These are phyloP conservation scores for Drosophila kanapiae DNA, from an alignment of 1,140 invertebrate genomes.

Conservation along the genomic window DNA sequence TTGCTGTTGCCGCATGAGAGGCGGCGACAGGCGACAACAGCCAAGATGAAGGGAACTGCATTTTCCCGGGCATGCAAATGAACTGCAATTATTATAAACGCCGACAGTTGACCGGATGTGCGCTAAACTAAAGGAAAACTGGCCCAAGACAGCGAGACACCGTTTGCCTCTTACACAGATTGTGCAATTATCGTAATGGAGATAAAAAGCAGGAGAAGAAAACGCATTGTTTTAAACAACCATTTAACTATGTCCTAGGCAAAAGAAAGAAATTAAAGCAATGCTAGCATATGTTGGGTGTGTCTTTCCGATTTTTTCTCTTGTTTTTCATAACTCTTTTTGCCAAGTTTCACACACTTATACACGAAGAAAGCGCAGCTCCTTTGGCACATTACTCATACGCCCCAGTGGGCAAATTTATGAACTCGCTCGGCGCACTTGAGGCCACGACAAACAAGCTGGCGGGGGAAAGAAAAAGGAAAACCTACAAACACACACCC, in stretches of 20 bases:
- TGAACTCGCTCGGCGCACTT: conserved; percentile 75
- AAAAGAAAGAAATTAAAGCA: conserved; percentile 54
- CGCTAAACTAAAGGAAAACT: conserved; percentile 65
- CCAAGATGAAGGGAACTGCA: conserved; percentile 67
- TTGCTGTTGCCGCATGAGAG: conserved; percentile 85
- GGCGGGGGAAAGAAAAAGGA: conserved; percentile 17
- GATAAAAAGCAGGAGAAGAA: conserved; percentile 11
- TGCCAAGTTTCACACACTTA: conserved; percentile 35
- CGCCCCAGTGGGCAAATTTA: conserved; percentile 83
- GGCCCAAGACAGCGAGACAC: conserved; percentile 42
- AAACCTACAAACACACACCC: conserved; percentile 44
- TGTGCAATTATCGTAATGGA: conserved; percentile 63
- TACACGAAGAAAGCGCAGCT: conserved; percentile 42
- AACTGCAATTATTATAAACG: conserved; percentile 85
- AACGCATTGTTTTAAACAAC: neutral
- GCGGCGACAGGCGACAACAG: conserved; percentile 60
- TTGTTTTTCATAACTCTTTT: conserved; percentile 31
- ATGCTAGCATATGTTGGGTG: conserved; percentile 73
- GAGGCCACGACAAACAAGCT: conserved; percentile 70
- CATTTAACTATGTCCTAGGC: neutral
- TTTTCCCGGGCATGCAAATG: conserved; percentile 78
- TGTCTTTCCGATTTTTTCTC: conserved; percentile 53
- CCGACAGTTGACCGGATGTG: conserved; percentile 83
- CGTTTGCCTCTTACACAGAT: conserved; percentile 47
- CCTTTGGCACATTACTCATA: conserved; percentile 79